These are phyloP conservation scores for Microtus montanus DNA, from an alignment of 2,113 vertebrate genomes.

Conservation along the genomic window DNA sequence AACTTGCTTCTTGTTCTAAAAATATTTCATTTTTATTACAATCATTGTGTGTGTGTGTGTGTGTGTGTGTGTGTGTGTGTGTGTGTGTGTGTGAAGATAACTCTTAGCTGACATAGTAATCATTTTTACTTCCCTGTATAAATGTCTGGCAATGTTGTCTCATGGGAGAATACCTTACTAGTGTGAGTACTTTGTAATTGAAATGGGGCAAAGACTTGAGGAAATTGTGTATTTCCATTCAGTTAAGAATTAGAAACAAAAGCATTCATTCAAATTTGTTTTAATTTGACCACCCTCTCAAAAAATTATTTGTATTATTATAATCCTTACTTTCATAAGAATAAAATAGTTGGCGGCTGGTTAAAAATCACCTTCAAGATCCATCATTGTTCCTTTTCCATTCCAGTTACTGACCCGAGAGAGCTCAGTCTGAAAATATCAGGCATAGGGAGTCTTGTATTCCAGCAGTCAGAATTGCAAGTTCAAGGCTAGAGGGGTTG, in stretches of 20 bases:
- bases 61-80: not conserved
- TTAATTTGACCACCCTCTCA: not conserved
- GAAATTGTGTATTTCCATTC: slow-evolving; percentile 8
- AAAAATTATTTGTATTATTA: not conserved
- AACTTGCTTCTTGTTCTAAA: not conserved
- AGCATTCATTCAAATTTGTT: not conserved
- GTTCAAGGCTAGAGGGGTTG: not conserved
- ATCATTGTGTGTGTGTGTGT: not conserved
- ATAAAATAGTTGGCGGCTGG: slow-evolving; percentile 61
- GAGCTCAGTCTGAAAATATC: slow-evolving; percentile 56
- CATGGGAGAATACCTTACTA: not conserved
- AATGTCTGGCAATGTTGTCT: not conserved
- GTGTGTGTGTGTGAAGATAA: not conserved
- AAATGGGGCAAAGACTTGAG: not conserved
- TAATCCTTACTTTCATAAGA: not conserved
- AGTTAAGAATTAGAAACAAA: slow-evolving; percentile 5
- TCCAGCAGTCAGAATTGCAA: not conserved
- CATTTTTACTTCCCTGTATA: not conserved
- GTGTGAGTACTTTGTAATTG: not conserved
- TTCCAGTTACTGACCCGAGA: slow-evolving; percentile 31
- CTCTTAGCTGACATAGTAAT: not conserved
- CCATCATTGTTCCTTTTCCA: slow-evolving; percentile 57
- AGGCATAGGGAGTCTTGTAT: not conserved
- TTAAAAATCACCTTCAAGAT: slow-evolving; percentile 56
- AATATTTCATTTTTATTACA: not conserved